A percentile compares a stretch with the other conserved stretches of the same genome.
These are phyloP conservation scores for Parazoanthus swiftii DNA, from an alignment of 92 coral and sea anemone species.

Conservation along the genomic window DNA sequence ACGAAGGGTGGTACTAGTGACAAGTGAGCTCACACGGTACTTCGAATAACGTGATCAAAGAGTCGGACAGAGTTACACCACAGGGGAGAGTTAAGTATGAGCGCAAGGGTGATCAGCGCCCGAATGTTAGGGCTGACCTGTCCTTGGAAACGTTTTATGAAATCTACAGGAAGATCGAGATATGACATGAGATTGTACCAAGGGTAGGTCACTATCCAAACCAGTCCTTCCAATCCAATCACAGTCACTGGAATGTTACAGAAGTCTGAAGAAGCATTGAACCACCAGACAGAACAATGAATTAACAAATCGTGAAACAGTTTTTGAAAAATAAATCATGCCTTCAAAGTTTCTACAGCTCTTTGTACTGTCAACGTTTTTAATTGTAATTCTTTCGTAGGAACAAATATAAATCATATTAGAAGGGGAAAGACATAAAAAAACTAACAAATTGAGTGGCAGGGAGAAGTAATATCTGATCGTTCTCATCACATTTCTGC, in stretches of 20 bases:
- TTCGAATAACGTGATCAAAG: neutral
- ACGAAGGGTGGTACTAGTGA: neutral
- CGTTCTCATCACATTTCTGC: no score
- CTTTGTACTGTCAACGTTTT: no score
- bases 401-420: no score
- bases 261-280: no score
- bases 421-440: no score
- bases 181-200: neutral
- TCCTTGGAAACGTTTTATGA: neutral
- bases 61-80: neutral
- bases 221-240: neutral
- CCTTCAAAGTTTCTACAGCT: no score
- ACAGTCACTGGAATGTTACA: no score
- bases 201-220: neutral
- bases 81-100: neutral
- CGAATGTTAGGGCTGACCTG: neutral
- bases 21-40: neutral
- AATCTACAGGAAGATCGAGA: neutral
- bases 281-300: neutral
- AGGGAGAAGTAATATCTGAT: no score
- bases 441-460: no score
- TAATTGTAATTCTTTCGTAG: no score
- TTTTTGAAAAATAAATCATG: no score
- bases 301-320: neutral
- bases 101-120: neutral